These are phyloP conservation scores for Standfussiana lucernea DNA, from an alignment of 2,888 invertebrate genomes.

Conservation along the genomic window DNA sequence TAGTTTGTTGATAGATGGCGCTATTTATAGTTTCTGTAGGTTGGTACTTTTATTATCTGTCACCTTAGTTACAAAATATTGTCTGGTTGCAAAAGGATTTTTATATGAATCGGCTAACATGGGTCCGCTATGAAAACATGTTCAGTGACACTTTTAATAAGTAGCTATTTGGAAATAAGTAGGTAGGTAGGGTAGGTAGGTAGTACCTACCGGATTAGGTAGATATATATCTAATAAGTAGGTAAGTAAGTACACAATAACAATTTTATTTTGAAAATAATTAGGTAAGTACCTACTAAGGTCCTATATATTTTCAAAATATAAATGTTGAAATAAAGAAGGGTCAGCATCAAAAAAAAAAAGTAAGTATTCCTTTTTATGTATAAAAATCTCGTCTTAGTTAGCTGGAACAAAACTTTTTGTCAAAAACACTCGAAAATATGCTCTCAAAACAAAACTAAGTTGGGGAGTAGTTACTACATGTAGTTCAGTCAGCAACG, in stretches of 20 bases:
- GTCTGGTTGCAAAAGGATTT: no score
- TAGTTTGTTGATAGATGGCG: conserved; percentile 29
- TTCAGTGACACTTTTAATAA: neutral
- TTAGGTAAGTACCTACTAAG: no score
- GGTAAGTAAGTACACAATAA: neutral
- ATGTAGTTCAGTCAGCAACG: conserved; percentile 65
- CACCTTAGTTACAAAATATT: no score
- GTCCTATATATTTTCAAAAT: no score
- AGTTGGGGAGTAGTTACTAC: conserved; percentile 6
- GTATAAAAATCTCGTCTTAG: neutral
- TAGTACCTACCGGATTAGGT: neutral
- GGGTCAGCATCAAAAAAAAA: neutral
- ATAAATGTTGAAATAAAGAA: neutral
- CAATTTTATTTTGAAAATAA: no score
- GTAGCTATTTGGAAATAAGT: neutral
- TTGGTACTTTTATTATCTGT: neutral
- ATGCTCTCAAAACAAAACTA: conserved; percentile 23
- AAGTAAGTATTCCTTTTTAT: neutral
- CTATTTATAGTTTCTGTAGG: neutral
- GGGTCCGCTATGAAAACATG: neutral
- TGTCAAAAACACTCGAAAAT: conserved; percentile 33
- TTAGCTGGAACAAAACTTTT: conserved; percentile 15
- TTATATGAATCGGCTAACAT: neutral
- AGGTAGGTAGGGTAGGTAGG: neutral
- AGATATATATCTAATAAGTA: no score